These are phyloP conservation scores for Pharmacophagus antenor DNA, from an alignment of 2,888 invertebrate genomes.

Conservation along the genomic window DNA sequence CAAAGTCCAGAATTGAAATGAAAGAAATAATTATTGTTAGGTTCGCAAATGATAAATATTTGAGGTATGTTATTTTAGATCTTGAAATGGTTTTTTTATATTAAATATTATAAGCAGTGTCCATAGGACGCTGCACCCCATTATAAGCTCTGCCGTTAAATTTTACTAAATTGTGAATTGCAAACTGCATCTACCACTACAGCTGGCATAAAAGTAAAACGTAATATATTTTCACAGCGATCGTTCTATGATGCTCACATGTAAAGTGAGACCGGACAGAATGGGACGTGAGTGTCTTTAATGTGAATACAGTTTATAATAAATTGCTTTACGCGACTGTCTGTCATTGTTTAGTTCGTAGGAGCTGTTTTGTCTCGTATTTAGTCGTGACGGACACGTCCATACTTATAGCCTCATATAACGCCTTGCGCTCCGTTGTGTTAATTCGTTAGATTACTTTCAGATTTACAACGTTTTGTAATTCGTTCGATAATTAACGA, in stretches of 20 bases:
- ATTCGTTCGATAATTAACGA: no score
- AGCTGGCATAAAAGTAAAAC: no score
- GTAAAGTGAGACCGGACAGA: no score
- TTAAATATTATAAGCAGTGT: no score
- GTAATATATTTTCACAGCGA: no score
- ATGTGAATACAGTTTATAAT: conserved; percentile 24
- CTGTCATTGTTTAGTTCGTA: conserved; percentile 29
- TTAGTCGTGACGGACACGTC: conserved; percentile 51
- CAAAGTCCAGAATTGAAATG: conserved; percentile 6
- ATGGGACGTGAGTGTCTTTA: not conserved
- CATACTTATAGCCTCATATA: conserved; percentile 12
- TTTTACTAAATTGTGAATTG: no score
- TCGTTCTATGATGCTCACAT: no score
- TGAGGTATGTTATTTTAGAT: not conserved
- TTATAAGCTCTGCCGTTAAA: no score
- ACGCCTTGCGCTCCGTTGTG: not conserved
- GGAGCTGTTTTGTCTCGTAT: conserved; percentile 52
- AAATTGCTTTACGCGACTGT: conserved; percentile 29
- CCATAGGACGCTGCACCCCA: no score
- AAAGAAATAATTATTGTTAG: not conserved
- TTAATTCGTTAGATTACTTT: not conserved
- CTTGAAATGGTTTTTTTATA: no score
- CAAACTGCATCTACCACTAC: no score
- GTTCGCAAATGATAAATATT: not conserved
- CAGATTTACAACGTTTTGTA: not conserved